These are phyloP conservation scores for Agrotis puta DNA, from an alignment of 2,888 invertebrate genomes.

Conservation along the genomic window DNA sequence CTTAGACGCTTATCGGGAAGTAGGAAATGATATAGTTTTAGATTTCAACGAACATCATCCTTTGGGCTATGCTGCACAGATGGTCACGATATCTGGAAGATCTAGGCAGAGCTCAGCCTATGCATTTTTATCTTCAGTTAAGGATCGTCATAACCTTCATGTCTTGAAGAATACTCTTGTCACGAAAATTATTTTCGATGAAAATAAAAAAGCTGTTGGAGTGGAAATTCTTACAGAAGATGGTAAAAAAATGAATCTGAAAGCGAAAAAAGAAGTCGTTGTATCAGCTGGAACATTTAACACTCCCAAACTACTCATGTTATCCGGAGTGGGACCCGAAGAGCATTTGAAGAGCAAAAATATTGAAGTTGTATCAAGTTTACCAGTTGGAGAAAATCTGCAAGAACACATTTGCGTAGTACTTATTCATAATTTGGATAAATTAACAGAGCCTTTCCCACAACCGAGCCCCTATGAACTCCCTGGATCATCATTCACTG, in stretches of 20 bases:
- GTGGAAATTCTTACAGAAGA: constrained; percentile 61
- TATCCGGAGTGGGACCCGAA: constrained; percentile 75
- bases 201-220: constrained; percentile 62
- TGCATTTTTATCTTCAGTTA: constrained; percentile 73
- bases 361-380: constrained; percentile 68
- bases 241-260: constrained; percentile 58
- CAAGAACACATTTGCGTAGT: constrained; percentile 69
- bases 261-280: constrained; percentile 71
- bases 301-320: constrained; percentile 72
- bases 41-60: constrained; percentile 73
- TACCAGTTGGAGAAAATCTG: constrained; percentile 75
- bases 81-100: constrained; percentile 67
- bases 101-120: constrained; percentile 83
- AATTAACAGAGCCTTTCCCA: constrained; percentile 79
- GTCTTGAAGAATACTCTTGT: constrained; percentile 69
- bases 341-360: constrained; percentile 67
- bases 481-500: constrained; percentile 59
- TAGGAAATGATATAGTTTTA: constrained; percentile 76
- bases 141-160: constrained; percentile 69
- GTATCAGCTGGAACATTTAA: constrained; percentile 72
- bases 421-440: constrained; percentile 60
- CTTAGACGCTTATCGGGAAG: constrained; percentile 77
- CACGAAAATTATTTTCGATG: constrained; percentile 68
- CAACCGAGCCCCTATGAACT: constrained; percentile 61
- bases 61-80: constrained; percentile 69